Evolutionary conservation across 2,888 invertebrate genomes (phyloP), one percentile per base, ranked within the genome.

Genomic region (Pasiphila rectangulata): DNA sequence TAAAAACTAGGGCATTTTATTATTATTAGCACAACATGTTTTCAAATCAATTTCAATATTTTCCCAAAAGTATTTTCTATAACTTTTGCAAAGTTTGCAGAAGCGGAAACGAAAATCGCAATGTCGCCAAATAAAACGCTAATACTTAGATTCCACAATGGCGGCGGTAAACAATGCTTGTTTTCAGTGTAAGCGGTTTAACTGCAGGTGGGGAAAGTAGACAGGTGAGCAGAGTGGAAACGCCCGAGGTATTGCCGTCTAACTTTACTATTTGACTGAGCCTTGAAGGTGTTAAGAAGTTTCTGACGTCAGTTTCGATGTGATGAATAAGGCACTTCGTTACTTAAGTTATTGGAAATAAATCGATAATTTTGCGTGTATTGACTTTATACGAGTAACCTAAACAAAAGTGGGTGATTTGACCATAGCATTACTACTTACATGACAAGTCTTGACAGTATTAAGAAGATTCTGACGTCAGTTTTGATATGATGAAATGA

Each of bases 181-280:
- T 72, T 73, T 74, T 68, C 66, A 64, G 56, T 56, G 69, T 78
- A 78, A 77, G 73, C 73, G 75, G 76, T 71, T 78, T 76, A 75
- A 62, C 41, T 36, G 61, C 59, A 68, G 68, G 63, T 64, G 61
- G 60, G 57, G 63, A 70, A 72, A 74, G 75, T 64, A 67, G 75
- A 79, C 79, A 79, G 73, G 76, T 69, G 72, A 73, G 65, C 61
- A 54, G 37, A 30, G 46, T 24, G 30, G 32, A 30, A 36, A 48
- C 29, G 21, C 32, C 32, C 41, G 24, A 44, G 29, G 25, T 23
- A 38, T 47, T 42, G 42, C 32, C 42, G 30, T 39, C 16, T 20
- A 42, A 48, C 45, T 46, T 39, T 38, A 43, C 16, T 32, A 41
- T 30, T 30, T 40, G 1, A n/a, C 29, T 10, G 19, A 32, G 25